phyloP scores from a whole-genome alignment of 2,888 invertebrate genomes.

The Mesorhabditis belari region DNA sequence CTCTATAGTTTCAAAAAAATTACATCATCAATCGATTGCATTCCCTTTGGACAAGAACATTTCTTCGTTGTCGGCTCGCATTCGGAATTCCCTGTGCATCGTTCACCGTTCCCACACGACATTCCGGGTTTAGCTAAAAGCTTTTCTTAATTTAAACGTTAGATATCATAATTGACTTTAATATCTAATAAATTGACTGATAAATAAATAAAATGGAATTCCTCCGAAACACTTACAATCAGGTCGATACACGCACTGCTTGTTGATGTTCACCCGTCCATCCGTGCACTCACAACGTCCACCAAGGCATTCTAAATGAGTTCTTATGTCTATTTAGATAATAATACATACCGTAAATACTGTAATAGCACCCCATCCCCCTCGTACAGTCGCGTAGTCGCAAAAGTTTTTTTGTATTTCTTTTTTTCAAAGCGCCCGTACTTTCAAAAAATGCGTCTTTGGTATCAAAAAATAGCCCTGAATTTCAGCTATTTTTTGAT shows the following conservation, averaged over 20 bases:
- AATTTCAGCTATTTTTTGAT: too few relatives aligned
- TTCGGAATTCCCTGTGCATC: constrained; percentile 39
- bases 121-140: constrained; percentile 26
- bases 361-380: too few relatives aligned
- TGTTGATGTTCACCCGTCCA: constrained; percentile 26
- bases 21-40: constrained; percentile 17
- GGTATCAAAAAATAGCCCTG: too few relatives aligned
- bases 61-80: constrained; percentile 28
- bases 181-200: too few relatives aligned
- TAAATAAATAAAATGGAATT: background rate
- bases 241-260: constrained; percentile 23
- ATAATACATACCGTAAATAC: too few relatives aligned
- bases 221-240: constrained; percentile 16
- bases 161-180: too few relatives aligned
- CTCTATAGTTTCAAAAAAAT: background rate
- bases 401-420: too few relatives aligned
- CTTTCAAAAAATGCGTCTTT: too few relatives aligned
- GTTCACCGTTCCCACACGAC: constrained; percentile 37
- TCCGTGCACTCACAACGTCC: constrained; percentile 35
- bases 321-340: constrained; percentile 6
- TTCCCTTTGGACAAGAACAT: constrained; percentile 27
- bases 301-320: constrained; percentile 17
- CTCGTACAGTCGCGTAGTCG: too few relatives aligned
- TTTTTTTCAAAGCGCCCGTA: too few relatives aligned
- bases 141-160: too few relatives aligned